Percentiles rank a stretch among this genome's conserved stretches.
Conservation (phyloP, 2,888 invertebrate genomes). For the Tetrapedia diversipes region DNA sequence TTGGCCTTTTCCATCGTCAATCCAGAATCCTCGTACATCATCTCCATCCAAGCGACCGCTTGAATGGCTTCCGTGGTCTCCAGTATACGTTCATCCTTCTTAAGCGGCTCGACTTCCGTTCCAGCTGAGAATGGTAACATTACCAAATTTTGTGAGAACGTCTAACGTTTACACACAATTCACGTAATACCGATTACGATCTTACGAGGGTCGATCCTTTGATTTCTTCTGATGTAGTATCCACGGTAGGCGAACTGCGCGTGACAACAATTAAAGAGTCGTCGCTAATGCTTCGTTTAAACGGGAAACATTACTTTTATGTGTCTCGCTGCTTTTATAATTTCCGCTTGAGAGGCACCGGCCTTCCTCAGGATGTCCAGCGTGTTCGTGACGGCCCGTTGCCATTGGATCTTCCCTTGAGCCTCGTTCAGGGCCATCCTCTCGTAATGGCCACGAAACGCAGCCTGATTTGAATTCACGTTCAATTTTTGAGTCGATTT, state of each 20-base stretch:
- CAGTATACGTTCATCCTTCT: constrained; percentile 37
- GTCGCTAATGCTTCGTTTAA: background rate
- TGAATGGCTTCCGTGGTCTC: constrained; percentile 68
- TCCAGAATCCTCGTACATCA: constrained; percentile 73
- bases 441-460: constrained; percentile 77
- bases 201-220: constrained; percentile 60
- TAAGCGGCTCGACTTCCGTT: constrained; percentile 14
- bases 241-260: constrained; percentile 72
- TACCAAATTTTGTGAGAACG: background rate
- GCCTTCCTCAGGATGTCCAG: constrained; percentile 74
- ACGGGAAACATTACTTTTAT: constrained; percentile 69
- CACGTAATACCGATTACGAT: background rate
- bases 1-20: constrained; percentile 68
- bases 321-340: constrained; percentile 66
- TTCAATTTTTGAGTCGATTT: background rate
- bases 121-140: constrained; percentile 31
- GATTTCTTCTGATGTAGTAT: constrained; percentile 72
- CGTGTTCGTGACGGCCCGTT: constrained; percentile 74
- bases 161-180: background rate
- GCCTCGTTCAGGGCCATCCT: constrained; percentile 71
- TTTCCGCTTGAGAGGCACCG: constrained; percentile 73
- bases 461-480: constrained; percentile 60
- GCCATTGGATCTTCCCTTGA: constrained; percentile 76
- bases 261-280: constrained; percentile 13
- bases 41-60: constrained; percentile 73